phyloP scores from a whole-genome alignment of 2,888 invertebrate genomes.

The Ommatoiulus sabulosus region DNA sequence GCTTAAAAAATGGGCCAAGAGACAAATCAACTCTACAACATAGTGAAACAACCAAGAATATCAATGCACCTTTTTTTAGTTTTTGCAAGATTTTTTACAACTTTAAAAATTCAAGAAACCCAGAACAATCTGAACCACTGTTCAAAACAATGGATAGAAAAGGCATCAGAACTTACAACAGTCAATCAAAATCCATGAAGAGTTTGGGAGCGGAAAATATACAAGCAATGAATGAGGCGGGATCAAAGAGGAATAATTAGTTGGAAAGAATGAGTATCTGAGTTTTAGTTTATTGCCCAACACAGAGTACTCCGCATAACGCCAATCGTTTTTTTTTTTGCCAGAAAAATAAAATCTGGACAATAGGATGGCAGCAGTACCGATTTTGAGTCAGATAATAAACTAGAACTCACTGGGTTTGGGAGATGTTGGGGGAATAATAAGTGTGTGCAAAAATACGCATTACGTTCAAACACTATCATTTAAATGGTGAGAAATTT shows the following conservation, averaged over 20 bases:
- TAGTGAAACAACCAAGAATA: no score
- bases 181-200: neutral
- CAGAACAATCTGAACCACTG: no score
- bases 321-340: no score
- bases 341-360: neutral
- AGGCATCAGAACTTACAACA: neutral
- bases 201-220: neutral
- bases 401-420: neutral
- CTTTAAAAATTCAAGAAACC: no score
- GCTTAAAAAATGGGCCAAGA: no score
- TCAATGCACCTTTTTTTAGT: no score
- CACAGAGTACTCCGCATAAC: neutral
- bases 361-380: neutral
- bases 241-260: neutral
- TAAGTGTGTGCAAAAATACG: constrained; percentile 26
- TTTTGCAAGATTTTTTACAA: no score
- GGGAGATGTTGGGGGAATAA: neutral
- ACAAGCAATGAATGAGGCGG: neutral
- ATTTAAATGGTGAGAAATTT: neutral
- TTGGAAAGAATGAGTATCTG: neutral
- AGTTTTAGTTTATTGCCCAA: neutral
- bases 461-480: neutral
- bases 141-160: no score
- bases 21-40: no score
- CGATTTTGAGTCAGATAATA: neutral